A percentile compares a stretch with the other conserved stretches of the same genome.
Evolutionary conservation across 2,113 vertebrate genomes (phyloP).

Genomic region (Gavia stellata): DNA sequence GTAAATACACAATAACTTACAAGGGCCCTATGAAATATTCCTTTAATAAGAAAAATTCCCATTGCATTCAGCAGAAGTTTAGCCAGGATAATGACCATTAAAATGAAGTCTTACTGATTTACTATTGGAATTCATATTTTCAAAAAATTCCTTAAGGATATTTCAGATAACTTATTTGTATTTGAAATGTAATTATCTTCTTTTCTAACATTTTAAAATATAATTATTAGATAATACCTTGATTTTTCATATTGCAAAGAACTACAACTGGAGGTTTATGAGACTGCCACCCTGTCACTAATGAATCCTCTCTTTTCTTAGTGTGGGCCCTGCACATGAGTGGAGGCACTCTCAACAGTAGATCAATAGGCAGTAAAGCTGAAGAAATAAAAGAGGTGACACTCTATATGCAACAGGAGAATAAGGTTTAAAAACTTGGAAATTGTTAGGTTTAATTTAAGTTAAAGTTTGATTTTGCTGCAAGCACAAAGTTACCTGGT

Average conservation of each 20-base stretch:
- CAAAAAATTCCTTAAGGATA: background rate
- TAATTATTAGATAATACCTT: constrained; percentile 26
- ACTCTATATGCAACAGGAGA: background rate
- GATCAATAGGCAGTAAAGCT: constrained; percentile 51
- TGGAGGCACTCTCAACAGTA: constrained; percentile 45
- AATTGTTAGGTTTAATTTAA: background rate
- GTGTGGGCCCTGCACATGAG: background rate
- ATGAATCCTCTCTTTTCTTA: constrained; percentile 38
- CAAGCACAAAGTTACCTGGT: constrained; percentile 74
- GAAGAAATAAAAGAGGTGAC: constrained; percentile 63
- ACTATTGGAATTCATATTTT: background rate
- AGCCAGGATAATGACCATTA: background rate
- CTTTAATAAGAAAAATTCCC: background rate
- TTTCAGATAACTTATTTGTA: background rate
- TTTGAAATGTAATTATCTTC: background rate
- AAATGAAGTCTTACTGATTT: background rate
- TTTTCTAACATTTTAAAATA: background rate
- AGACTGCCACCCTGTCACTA: constrained; percentile 40
- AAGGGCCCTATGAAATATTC: background rate
- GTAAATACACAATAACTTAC: background rate
- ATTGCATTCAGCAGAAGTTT: background rate
- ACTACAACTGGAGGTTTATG: constrained; percentile 38
- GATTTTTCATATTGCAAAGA: constrained; percentile 58
- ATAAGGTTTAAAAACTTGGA: background rate
- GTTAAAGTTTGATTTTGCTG: background rate